These are phyloP conservation scores for Drosophila ficusphila DNA, from an alignment of 1,140 invertebrate genomes.

Conservation along the genomic window DNA sequence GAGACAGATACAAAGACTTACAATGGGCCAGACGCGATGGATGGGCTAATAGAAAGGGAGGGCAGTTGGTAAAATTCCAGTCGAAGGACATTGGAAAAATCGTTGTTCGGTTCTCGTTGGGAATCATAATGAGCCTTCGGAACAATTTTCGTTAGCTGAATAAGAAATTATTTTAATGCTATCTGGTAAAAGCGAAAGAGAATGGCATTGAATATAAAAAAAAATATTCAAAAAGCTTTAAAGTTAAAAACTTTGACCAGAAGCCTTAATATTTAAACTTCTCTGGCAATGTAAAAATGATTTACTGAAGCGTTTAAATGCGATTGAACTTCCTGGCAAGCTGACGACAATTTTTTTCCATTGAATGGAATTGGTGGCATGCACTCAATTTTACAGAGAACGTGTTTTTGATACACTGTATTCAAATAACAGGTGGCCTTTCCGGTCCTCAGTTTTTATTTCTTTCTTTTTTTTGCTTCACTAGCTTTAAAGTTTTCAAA, in stretches of 20 bases:
- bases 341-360: conserved; percentile 46
- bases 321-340: conserved; percentile 60
- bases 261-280: background rate
- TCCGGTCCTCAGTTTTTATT: conserved; percentile 50
- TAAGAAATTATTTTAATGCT: conserved; percentile 28
- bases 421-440: conserved; percentile 65
- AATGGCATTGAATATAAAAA: conserved; percentile 5
- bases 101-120: conserved; percentile 37
- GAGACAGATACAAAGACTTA: conserved; percentile 11
- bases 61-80: conserved; percentile 3
- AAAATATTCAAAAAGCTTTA: background rate
- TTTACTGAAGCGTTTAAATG: conserved; percentile 71
- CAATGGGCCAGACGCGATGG: conserved; percentile 21
- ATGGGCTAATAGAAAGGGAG: background rate
- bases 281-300: conserved; percentile 29
- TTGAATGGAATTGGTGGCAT: conserved; percentile 20
- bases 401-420: conserved; percentile 51
- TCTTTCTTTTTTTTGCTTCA: conserved; percentile 22
- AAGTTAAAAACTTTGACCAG: background rate
- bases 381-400: conserved; percentile 20
- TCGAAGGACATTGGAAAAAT: conserved; percentile 51
- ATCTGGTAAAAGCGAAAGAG: background rate
- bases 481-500: conserved; percentile 23
- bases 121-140: conserved; percentile 72
- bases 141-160: conserved; percentile 35